phyloP scores from a whole-genome alignment of 1,140 invertebrate species.

The Brachionus manjavacas region DNA sequence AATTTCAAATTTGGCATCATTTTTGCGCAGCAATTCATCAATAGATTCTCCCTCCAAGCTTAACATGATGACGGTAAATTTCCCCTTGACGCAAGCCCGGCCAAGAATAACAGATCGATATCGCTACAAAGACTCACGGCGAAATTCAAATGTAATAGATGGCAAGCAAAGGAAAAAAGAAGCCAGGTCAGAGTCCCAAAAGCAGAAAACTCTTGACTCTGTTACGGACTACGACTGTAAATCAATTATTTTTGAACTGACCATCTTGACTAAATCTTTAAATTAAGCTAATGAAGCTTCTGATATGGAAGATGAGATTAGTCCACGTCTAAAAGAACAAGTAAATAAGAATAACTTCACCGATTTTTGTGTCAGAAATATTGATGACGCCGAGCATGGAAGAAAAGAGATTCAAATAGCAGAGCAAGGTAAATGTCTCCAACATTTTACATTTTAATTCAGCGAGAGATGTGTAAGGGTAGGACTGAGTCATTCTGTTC shows the following conservation, averaged over 20 bases:
- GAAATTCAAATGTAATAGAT: background rate
- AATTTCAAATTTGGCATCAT: background rate
- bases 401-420: conserved; percentile 93
- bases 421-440: conserved; percentile 85
- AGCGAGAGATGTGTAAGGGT: too few relatives aligned
- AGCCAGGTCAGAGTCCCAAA: background rate
- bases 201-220: background rate
- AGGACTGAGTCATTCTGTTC: too few relatives aligned
- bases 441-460: too few relatives aligned
- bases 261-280: background rate
- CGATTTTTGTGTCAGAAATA: conserved; percentile 86
- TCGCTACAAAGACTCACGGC: background rate
- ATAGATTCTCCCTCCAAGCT: background rate
- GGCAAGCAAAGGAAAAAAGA: background rate
- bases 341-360: conserved; percentile 61
- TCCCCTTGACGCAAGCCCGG: background rate
- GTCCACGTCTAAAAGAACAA: conserved; percentile 34
- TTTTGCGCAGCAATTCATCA: background rate
- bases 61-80: background rate
- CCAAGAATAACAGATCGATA: background rate
- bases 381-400: conserved; percentile 84
- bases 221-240: background rate
- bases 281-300: conserved; percentile 3
- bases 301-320: conserved; percentile 30
- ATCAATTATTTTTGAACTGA: too few relatives aligned